phyloP scores from a whole-genome alignment of 1,140 invertebrate genomes.

The Drosophila subpulchrella region DNA sequence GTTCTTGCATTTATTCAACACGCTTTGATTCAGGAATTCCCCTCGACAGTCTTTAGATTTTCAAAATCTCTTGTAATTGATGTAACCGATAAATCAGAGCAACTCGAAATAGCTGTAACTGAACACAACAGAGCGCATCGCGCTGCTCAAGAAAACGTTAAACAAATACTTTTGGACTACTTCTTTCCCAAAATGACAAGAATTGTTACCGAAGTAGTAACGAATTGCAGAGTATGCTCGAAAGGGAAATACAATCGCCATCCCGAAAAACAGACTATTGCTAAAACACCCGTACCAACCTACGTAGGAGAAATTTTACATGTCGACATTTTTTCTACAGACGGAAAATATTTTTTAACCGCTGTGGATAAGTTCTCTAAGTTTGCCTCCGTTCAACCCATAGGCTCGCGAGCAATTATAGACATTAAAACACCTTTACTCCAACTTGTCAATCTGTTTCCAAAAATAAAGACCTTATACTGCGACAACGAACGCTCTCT shows the following conservation, averaged over 20 bases:
- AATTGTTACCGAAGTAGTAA: too few relatives aligned
- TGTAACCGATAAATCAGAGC: too few relatives aligned
- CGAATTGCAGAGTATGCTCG: too few relatives aligned
- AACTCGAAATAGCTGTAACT: too few relatives aligned
- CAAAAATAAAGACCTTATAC: background rate
- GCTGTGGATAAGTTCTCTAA: background rate
- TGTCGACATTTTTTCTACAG: too few relatives aligned
- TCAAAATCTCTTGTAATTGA: too few relatives aligned
- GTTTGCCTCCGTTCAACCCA: background rate
- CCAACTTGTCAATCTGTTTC: background rate
- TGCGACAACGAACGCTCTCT: background rate
- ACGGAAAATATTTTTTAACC: background rate
- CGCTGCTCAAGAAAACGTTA: background rate
- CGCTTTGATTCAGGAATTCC: too few relatives aligned
- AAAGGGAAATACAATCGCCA: too few relatives aligned
- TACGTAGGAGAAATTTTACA: background rate
- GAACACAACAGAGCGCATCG: too few relatives aligned
- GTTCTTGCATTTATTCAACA: too few relatives aligned
- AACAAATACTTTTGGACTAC: background rate
- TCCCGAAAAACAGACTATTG: background rate
- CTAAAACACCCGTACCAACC: background rate
- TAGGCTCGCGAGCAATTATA: background rate
- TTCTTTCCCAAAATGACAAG: background rate
- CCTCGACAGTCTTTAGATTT: too few relatives aligned
- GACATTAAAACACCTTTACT: background rate